A percentile compares a stretch with the other conserved stretches of the same genome.
phyloP scores from a whole-genome alignment of 2,888 invertebrate species.

The Plusia festucae region DNA sequence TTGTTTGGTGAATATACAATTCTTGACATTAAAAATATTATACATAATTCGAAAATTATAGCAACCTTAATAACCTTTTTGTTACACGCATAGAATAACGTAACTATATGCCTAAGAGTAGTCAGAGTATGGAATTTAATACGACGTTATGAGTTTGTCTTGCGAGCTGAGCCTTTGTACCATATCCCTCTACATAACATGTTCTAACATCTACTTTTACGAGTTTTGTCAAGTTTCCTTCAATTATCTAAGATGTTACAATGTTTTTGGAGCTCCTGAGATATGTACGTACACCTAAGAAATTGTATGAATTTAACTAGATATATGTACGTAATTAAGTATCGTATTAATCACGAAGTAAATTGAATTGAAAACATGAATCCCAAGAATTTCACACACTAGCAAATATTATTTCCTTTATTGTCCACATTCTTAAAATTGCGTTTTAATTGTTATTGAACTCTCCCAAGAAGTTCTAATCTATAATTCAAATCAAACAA shows the following conservation, averaged over 20 bases:
- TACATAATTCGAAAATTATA: no score
- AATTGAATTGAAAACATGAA: no score
- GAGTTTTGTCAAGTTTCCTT: constrained; percentile 10
- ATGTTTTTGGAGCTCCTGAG: constrained; percentile 5
- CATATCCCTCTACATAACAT: background rate
- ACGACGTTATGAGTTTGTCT: background rate
- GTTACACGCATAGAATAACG: background rate
- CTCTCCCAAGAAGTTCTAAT: background rate
- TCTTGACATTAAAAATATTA: no score
- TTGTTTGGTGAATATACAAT: no score
- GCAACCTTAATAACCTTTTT: no score
- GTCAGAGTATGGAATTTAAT: background rate
- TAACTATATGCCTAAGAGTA: background rate
- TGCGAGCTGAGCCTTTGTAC: background rate
- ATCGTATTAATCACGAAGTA: no score
- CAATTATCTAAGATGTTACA: constrained; percentile 11
- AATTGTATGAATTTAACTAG: no score
- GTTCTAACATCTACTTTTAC: constrained; percentile 23
- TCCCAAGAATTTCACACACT: no score
- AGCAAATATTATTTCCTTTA: no score
- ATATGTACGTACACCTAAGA: background rate
- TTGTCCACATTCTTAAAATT: no score
- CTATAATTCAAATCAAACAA: constrained; percentile 1
- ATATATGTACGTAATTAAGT: no score
- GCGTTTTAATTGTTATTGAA: no score